Evolutionary conservation across 2,888 invertebrate species (phyloP), one percentile per base, ranked within the genome.

Genomic region (Gymnoscelis rufifasciata): DNA sequence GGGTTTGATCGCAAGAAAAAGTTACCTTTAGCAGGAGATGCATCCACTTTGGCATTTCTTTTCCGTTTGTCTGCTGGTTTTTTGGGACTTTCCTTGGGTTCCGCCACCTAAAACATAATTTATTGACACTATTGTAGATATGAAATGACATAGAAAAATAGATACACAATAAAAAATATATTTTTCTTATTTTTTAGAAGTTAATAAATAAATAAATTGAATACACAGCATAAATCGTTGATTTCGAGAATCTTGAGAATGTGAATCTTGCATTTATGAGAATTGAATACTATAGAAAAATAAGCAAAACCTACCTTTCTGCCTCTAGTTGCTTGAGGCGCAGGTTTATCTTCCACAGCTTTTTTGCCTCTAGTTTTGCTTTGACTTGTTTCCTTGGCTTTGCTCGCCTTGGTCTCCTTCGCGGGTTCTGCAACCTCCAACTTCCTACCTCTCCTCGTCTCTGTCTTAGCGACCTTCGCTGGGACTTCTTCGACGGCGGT

Each of bases 11-110:
- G n/a, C n/a, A n/a, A n/a, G n/a, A n/a, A n/a, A n/a, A n/a, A n/a
- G 10, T 10, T 52, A 70, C 72, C 60, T 57, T 62, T 60, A 7
- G 43, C 52, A 2, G 72, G 57, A 0, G 64, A 51, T 0, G 56
- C 31, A 12, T 62, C 64, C 7, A 43, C 43, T n/a, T 57, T 60
- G 33, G 59, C 50, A 29, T 59, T 62, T 40, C 68, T 58, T 40
- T 69, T 71, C n/a, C 71, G 66, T 26, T 52, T 39, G 15, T 53
- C 51, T 8, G 59, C 29, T 5, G 45, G n/a, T n/a, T n/a, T n/a
- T n/a, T n/a, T 44, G 0, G 60, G 54, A 13, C 28, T 50, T 3
- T 56, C 64, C 15, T 31, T 49, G 2, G 52, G 46, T 7, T 51
- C 55, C 0, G 52, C 35, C 10, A 42, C 47, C 68, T 70, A 53